phyloP scores from a whole-genome alignment of 2,113 vertebrate genomes.

The Sylvilagus bachmani region DNA sequence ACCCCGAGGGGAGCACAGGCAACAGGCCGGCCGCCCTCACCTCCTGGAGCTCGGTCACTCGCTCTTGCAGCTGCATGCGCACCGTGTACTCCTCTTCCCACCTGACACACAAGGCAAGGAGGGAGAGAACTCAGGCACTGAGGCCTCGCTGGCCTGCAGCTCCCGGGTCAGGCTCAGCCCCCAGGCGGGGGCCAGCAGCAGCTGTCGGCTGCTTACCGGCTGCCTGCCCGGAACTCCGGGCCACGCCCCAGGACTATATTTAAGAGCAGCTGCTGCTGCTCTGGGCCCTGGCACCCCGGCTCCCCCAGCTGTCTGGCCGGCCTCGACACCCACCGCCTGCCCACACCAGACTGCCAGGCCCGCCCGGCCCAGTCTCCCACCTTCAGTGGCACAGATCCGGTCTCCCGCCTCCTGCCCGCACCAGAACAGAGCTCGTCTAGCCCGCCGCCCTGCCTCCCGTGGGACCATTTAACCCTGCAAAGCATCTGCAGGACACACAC shows the following conservation, averaged over 20 bases:
- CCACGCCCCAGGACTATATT: not conserved
- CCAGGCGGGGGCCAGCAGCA: conserved; percentile 51
- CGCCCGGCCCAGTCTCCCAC: conserved; percentile 71
- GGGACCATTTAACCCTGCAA: conserved; percentile 74
- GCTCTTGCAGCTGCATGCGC: conserved; percentile 95
- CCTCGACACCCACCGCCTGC: not conserved
- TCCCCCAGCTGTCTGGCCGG: conserved; percentile 11
- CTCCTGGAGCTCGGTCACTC: conserved; percentile 95
- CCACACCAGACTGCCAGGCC: conserved; percentile 63
- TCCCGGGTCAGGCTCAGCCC: not conserved
- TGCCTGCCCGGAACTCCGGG: not conserved
- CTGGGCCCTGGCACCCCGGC: not conserved
- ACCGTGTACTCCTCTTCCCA: conserved; percentile 97
- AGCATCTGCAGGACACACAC: conserved; percentile 78
- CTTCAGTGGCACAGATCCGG: conserved; percentile 75
- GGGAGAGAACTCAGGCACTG: not conserved
- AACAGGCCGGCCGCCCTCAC: conserved; percentile 83
- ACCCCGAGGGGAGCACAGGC: not conserved
- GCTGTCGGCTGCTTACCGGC: conserved; percentile 67
- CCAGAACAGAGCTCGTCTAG: conserved; percentile 74
- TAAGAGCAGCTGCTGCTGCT: not conserved
- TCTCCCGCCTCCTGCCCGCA: conserved; percentile 78
- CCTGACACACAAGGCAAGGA: conserved; percentile 85
- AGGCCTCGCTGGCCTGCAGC: not conserved
- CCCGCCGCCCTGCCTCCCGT: conserved; percentile 75